These are phyloP conservation scores for Brachypterus glaber DNA, from an alignment of 2,888 invertebrate species.

Conservation along the genomic window DNA sequence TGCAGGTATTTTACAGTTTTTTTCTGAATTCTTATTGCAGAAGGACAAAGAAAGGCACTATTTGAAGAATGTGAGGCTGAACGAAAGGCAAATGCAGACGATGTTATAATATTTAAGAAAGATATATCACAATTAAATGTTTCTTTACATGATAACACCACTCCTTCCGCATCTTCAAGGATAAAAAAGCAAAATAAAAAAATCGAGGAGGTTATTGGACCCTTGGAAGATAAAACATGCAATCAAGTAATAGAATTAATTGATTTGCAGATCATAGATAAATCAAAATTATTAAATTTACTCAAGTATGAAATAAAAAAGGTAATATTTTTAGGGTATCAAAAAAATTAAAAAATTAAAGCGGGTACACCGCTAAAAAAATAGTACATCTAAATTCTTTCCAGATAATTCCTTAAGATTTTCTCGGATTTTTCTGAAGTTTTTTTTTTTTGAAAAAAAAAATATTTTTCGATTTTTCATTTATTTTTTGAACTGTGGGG, in stretches of 20 bases:
- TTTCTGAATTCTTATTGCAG: constrained; percentile 39
- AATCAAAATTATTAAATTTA: constrained; percentile 63
- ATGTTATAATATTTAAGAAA: constrained; percentile 61
- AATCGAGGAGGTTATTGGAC: constrained; percentile 36
- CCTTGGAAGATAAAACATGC: constrained; percentile 42
- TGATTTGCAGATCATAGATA: constrained; percentile 61
- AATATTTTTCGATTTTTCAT: too few relatives aligned
- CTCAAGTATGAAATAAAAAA: constrained; percentile 59
- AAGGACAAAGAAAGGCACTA: constrained; percentile 77
- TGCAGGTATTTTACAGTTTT: too few relatives aligned
- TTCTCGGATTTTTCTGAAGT: too few relatives aligned
- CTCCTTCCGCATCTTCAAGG: constrained; percentile 39
- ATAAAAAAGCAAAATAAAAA: constrained; percentile 25
- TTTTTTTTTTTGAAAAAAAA: too few relatives aligned
- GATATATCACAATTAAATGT: constrained; percentile 56
- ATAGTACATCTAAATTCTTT: constrained; percentile 2
- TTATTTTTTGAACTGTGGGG: too few relatives aligned
- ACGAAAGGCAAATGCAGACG: constrained; percentile 60
- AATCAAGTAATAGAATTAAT: constrained; percentile 47
- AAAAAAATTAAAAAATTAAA: constrained; percentile 7
- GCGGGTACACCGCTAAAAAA: too few relatives aligned
- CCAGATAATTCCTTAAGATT: too few relatives aligned
- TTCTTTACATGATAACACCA: constrained; percentile 49
- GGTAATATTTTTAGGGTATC: constrained; percentile 29
- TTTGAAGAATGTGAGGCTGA: constrained; percentile 72